Evolutionary conservation across 2,888 invertebrate genomes (phyloP), one percentile per base, ranked within the genome.

Genomic region (Boloria euphrosyne): DNA sequence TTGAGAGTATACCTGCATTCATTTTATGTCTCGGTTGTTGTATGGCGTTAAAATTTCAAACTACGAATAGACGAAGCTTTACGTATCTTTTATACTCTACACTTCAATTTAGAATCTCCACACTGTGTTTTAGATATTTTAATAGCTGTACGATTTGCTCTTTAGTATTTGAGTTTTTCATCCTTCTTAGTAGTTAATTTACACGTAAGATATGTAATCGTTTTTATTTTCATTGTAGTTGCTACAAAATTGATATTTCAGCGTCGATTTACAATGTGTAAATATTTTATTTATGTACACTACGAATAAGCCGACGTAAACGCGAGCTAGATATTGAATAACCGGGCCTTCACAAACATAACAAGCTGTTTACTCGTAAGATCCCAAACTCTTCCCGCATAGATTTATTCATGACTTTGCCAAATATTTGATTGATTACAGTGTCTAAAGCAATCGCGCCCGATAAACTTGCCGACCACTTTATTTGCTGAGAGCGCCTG

Each of bases 341-440:
- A 46, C 49, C 18, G 16, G 22, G 43, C 52, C 53, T 38, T 60
- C 53, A 60, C 52, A 63, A 69, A 66, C 67, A 67, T 58, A 61
- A 67, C 70, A 70, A 65, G 66, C 67, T 69, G 71, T 72, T 68
- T 71, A 70, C 62, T 64, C 65, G 61, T 51, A 60, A 63, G 68
- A 73, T 71, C 69, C 72, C 60, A 65, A 74, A 83, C 79, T 78
- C 80, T 84, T 79, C 79, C 76, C 71, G 73, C 77, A 57, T 75
- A 81, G 85, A 87, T 88, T 89, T 89, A 88, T 88, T 88, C 87
- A 87, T 89, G 89, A 89, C 86, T 87, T 82, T 74, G 80, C 84
- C 84, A 82, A 77, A 89, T 89, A 89, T 89, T 90, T 91, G 90
- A 91, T 91, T 90, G 90, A 91, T 91, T 83, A 84, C 84, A 77